phyloP scores from a whole-genome alignment of 2,888 invertebrate species.

The Taenaris catops region DNA sequence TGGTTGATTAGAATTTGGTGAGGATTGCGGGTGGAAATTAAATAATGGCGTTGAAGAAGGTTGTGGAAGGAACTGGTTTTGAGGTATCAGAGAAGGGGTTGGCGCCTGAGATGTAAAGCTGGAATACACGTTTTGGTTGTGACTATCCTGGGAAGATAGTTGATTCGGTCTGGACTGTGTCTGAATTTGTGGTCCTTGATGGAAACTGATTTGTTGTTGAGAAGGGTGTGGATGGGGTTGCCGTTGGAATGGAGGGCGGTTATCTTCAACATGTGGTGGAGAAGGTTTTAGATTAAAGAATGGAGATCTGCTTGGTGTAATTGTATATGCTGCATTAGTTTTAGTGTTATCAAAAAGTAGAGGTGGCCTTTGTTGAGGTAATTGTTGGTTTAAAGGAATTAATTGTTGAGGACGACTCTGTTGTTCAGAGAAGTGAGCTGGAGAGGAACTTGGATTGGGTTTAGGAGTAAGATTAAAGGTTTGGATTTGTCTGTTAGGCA shows the following conservation, averaged over 20 bases:
- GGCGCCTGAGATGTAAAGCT: slow-evolving; percentile 47
- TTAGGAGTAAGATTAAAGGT: slow-evolving; percentile 48
- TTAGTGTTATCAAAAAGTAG: slow-evolving; percentile 59
- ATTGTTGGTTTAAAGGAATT: slow-evolving; percentile 61
- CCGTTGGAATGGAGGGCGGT: slow-evolving; percentile 57
- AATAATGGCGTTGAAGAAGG: slow-evolving; percentile 59
- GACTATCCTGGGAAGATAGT: slow-evolving; percentile 36
- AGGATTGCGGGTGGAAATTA: slow-evolving; percentile 60
- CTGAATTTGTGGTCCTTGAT: slow-evolving; percentile 51
- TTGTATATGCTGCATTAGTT: slow-evolving; percentile 53
- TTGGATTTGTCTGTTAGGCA: slow-evolving; percentile 52
- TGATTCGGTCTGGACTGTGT: slow-evolving; percentile 40
- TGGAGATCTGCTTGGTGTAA: slow-evolving; percentile 55
- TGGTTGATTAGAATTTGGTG: slow-evolving; percentile 40
- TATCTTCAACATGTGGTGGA: slow-evolving; percentile 61
- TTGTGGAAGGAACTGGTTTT: slow-evolving; percentile 61
- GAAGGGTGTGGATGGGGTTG: slow-evolving; percentile 45
- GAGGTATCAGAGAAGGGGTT: slow-evolving; percentile 35
- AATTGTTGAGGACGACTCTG: slow-evolving; percentile 49
- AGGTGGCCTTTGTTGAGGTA: slow-evolving; percentile 66
- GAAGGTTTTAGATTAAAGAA: slow-evolving; percentile 69
- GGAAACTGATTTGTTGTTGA: slow-evolving; percentile 67
- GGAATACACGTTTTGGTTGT: slow-evolving; percentile 46
- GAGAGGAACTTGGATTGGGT: slow-evolving; percentile 49
- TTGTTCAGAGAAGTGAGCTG: slow-evolving; percentile 55